Base-by-base conservation (phyloP, 2,113 vertebrate species). In the Anguilla rostrata region DNA sequence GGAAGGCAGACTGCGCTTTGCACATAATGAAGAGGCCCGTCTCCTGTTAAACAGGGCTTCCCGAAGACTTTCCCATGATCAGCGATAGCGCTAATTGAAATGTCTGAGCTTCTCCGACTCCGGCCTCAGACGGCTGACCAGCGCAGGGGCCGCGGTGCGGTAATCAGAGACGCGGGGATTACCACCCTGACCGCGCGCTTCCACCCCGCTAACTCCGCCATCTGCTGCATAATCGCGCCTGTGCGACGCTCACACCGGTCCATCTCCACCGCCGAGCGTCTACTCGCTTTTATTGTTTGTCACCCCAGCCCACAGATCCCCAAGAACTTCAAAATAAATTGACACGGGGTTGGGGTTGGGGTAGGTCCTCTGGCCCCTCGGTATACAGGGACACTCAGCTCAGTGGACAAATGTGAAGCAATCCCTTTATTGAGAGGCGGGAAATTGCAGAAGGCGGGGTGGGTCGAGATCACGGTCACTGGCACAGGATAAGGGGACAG, bases 71-170 rank as follows among this genome's bases (percentile, higher is more conserved):
- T 84, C 85, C 89, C 84, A 53, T 86, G 90, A 90, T 89, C 88
- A 88, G 82, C 90, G 90, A 92, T 84, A 86, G 90, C 85, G 83
- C 91, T 94, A 93, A 94, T 92, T 94, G 92, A 95, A 94, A 92
- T 91, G 92, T 94, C 91, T 90, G 90, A 88, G 90, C 82, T 84
- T 60, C 49, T 53, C 82, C 84, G 26, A 34, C 16, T 57, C 80
- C 53, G 57, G 39, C 85, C 56, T 86, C 39, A 60, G 83, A 85
- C 87, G 92, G 91, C 89, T 85, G 88, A 85, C 85, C 84, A 86
- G 86, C 85, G 87, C 2, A 88, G 88, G 85, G 2, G 88, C 89
- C 85, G 75, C 11, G 66, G 66, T 20, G 66, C 43, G 87, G 89
- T 93, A 93, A 94, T 92, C 91, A 91, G 91, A 87, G 87, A 87